Conservation (phyloP, 2,888 invertebrate species). For the Aleiodes leptofemur region DNA sequence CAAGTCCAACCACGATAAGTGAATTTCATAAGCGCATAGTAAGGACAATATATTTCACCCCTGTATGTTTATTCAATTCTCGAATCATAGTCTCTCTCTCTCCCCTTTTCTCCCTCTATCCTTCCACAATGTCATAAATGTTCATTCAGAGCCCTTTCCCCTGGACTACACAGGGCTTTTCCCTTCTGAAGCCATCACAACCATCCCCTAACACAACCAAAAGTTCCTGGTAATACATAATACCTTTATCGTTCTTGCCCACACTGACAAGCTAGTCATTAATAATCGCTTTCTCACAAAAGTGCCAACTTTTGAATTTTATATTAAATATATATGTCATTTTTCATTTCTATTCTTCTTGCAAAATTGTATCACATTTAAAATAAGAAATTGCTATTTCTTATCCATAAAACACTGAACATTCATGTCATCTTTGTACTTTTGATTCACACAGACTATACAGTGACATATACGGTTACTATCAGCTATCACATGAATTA, state of each 20-base stretch:
- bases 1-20: conserved; percentile 36
- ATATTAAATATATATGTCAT: conserved; percentile 47
- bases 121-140: conserved; percentile 49
- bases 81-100: conserved; percentile 19
- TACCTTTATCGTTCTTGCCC: conserved; percentile 68
- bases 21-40: conserved; percentile 38
- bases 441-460: conserved; percentile 22
- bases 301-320: conserved; percentile 44
- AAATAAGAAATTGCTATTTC: conserved; percentile 11
- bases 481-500: conserved; percentile 42
- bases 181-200: conserved; percentile 26
- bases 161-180: conserved; percentile 5
- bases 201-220: conserved; percentile 29
- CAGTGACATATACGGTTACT: conserved; percentile 9
- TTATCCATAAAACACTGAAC: conserved; percentile 16
- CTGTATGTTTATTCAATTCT: conserved; percentile 48
- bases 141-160: conserved; percentile 41
- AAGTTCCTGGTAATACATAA: conserved; percentile 52
- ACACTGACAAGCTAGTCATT: conserved; percentile 55
- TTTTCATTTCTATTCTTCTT: conserved; percentile 17
- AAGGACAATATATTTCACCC: conserved; percentile 35
- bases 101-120: conserved; percentile 24
- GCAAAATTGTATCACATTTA: conserved; percentile 1
- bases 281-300: conserved; percentile 36
- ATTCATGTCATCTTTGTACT: conserved; percentile 40